Conservation (phyloP, 2,797 vertebrate species). For the Lepilemur ruficaudatus region DNA sequence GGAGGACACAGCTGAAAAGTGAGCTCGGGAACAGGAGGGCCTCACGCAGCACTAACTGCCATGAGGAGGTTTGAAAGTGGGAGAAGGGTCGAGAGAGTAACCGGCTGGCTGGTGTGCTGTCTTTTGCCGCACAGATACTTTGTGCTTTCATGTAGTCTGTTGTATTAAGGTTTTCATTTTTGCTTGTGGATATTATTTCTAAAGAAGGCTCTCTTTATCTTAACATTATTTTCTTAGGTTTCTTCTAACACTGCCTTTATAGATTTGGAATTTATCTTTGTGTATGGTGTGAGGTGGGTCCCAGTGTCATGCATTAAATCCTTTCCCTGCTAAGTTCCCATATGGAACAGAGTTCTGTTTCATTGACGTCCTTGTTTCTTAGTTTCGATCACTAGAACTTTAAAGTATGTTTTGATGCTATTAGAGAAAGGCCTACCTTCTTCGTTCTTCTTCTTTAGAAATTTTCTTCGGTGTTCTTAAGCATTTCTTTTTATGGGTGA, state of each 20-base stretch:
- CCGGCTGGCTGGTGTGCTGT: background rate
- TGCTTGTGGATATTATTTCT: background rate
- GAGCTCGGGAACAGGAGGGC: background rate
- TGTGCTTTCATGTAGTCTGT: background rate
- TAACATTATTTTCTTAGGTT: background rate
- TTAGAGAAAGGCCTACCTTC: background rate
- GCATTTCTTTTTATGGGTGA: background rate
- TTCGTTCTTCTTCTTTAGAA: background rate
- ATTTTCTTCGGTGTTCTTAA: background rate
- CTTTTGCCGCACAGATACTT: accelerated
- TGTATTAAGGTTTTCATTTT: background rate
- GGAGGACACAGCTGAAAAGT: background rate
- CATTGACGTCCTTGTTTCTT: background rate
- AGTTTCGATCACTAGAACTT: background rate
- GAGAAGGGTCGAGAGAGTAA: accelerated
- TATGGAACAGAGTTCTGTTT: background rate
- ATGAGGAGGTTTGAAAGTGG: background rate
- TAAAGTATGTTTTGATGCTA: background rate
- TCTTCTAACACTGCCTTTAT: background rate
- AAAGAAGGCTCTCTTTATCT: background rate
- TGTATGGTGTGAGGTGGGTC: background rate
- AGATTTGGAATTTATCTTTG: background rate
- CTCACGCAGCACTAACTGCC: background rate
- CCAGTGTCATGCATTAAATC: background rate
- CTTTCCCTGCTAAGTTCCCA: background rate